Conservation (phyloP, 2,888 invertebrate species). For the Tholera decimalis region DNA sequence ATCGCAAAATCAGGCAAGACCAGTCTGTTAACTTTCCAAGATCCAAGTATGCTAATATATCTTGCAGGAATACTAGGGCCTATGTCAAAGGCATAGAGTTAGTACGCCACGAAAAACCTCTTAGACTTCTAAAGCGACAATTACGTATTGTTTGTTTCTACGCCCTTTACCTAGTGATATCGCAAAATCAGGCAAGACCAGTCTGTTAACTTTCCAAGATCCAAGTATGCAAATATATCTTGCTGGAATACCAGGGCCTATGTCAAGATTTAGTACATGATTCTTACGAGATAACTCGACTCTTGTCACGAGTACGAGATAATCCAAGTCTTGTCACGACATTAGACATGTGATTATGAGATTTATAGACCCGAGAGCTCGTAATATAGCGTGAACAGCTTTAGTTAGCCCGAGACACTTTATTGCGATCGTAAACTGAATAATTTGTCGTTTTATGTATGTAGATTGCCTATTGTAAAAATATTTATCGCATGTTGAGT, state of each 20-base stretch:
- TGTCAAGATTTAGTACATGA: constrained; percentile 48
- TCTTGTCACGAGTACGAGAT: constrained; percentile 19
- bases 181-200: constrained; percentile 6
- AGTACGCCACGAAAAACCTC: no score
- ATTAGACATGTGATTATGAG: constrained; percentile 60
- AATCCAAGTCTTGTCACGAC: constrained; percentile 44
- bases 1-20: constrained; percentile 11
- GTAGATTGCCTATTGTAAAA: constrained; percentile 39
- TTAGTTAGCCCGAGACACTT: constrained; percentile 43
- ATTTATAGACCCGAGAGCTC: constrained; percentile 50
- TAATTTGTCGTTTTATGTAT: constrained; percentile 57
- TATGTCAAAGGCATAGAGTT: constrained; percentile 31
- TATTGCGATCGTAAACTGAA: constrained; percentile 59
- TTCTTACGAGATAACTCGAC: constrained; percentile 31
- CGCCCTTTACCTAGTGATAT: constrained; percentile 3
- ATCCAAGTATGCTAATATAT: constrained; percentile 52
- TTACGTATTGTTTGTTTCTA: neutral
- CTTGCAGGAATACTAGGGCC: constrained; percentile 9
- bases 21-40: constrained; percentile 26
- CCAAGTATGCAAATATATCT: constrained; percentile 51
- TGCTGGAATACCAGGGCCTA: constrained; percentile 8
- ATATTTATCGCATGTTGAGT: constrained; percentile 45
- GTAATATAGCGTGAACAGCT: constrained; percentile 52
- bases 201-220: constrained; percentile 30
- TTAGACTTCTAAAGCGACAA: neutral